phyloP scores from a whole-genome alignment of 2,888 invertebrate genomes.

The Cheilosia grossa region DNA sequence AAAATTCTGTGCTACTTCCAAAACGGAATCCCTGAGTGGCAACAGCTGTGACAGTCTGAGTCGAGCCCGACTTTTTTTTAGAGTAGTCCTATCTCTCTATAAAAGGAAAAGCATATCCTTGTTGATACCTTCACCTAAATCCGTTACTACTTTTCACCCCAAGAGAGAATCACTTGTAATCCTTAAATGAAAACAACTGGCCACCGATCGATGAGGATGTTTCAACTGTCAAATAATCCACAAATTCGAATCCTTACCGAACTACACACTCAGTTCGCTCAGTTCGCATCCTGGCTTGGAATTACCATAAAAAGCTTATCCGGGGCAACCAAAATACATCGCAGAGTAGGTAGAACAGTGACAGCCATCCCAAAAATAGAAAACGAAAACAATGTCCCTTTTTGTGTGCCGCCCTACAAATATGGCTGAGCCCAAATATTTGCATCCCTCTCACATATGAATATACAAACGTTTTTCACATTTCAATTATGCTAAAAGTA shows the following conservation, averaged over 20 bases:
- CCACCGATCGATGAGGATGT: background rate
- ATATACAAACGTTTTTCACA: conserved; percentile 60
- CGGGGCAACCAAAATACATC: conserved; percentile 28
- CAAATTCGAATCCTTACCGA: conserved; percentile 1
- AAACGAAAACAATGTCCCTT: conserved; percentile 19
- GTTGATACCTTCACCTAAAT: background rate
- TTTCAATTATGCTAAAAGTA: conserved; percentile 72
- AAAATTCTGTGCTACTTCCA: no score
- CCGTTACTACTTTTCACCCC: background rate
- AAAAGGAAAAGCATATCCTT: no score
- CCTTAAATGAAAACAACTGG: background rate
- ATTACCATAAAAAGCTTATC: conserved; percentile 54
- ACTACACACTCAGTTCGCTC: no score
- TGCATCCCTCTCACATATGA: conserved; percentile 23
- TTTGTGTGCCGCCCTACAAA: conserved; percentile 8
- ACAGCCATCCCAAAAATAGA: background rate
- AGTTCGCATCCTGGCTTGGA: conserved; percentile 11
- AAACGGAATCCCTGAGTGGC: no score
- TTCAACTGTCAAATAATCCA: background rate
- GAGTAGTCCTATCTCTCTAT: no score
- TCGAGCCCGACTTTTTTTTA: no score
- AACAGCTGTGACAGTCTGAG: no score
- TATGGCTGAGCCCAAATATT: conserved; percentile 49
- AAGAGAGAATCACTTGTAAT: background rate
- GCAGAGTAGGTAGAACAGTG: background rate